Conservation (phyloP, 1,140 invertebrate species). For the Camponotus vicinus region DNA sequence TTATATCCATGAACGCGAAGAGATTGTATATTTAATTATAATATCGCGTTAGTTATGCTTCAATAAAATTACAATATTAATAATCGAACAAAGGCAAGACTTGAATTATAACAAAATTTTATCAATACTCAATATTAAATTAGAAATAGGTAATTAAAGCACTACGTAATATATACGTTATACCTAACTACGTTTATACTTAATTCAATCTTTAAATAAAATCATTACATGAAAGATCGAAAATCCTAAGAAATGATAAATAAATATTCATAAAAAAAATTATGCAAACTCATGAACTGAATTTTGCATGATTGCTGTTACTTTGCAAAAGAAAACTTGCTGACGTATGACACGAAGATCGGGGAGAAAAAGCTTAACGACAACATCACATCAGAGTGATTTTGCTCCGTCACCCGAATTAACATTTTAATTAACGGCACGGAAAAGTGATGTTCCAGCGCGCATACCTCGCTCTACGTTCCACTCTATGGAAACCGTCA, state of each 20-base stretch:
- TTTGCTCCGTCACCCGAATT: conserved; percentile 63
- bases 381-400: background rate
- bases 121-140: background rate
- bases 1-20: background rate
- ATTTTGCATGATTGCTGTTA: background rate
- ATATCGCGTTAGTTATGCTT: background rate
- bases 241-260: conserved; percentile 7
- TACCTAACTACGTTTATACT: background rate
- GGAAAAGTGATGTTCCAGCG: conserved; percentile 3
- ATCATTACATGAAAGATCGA: background rate
- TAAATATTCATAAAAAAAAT: background rate
- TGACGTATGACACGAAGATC: background rate
- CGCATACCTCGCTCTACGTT: conserved; percentile 24
- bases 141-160: conserved; percentile 7
- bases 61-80: background rate
- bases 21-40: background rate
- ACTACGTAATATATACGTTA: background rate
- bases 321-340: background rate
- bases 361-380: background rate
- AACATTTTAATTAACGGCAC: conserved; percentile 75
- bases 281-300: background rate
- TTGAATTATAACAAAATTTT: background rate
- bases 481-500: conserved; percentile 39
- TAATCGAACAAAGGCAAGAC: background rate
- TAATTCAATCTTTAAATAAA: background rate